Percentiles rank a stretch among this genome's conserved stretches.
Conservation (phyloP, 2,888 invertebrate species). For the Halocaridina rubra region DNA sequence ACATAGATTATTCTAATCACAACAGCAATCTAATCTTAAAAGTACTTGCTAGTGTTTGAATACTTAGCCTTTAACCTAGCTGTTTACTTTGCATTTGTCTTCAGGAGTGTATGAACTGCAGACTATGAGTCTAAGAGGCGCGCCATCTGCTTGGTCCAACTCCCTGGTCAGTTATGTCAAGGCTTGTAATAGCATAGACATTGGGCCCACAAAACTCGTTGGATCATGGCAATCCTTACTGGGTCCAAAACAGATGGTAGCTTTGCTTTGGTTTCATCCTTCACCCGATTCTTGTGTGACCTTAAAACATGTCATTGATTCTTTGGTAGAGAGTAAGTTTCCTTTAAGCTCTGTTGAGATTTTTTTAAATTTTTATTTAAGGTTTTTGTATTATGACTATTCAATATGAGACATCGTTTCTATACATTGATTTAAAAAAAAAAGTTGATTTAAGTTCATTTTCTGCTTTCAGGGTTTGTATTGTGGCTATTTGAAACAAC, state of each 20-base stretch:
- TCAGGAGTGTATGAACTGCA: conserved; percentile 41
- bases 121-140: neutral
- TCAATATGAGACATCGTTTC: too few species aligned
- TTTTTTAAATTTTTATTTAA: too few species aligned
- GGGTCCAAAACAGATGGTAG: neutral
- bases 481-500: too few species aligned
- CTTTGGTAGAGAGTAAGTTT: neutral
- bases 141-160: conserved; percentile 8
- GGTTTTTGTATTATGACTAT: neutral
- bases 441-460: too few species aligned
- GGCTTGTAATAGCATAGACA: neutral
- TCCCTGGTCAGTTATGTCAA: neutral
- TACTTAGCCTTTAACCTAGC: too few species aligned
- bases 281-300: conserved; percentile 15
- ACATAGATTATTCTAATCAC: too few species aligned
- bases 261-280: conserved; percentile 21
- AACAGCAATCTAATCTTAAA: too few species aligned
- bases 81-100: neutral
- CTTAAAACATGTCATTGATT: neutral
- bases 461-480: too few species aligned
- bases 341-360: neutral
- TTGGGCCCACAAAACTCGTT: neutral
- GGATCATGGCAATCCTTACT: conserved; percentile 23
- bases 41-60: too few species aligned
- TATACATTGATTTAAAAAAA: too few species aligned